Evolutionary conservation across 2,113 vertebrate genomes (phyloP).

Genomic region (Poecilia latipinna): DNA sequence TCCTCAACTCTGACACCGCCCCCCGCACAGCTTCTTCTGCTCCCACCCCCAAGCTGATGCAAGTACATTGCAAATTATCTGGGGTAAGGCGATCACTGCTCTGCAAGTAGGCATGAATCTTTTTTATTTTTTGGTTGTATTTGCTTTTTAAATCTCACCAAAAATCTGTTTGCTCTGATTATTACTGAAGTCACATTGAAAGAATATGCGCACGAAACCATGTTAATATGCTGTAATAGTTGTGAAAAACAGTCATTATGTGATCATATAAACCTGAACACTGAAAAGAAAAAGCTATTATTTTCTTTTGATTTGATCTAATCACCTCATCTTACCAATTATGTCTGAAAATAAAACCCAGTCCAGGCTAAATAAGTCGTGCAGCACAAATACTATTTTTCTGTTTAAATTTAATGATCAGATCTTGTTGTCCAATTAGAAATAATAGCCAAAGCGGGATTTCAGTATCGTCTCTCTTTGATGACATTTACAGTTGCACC

Average conservation of each 20-base stretch:
- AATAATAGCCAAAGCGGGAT: constrained; percentile 35
- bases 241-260: constrained; percentile 1
- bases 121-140: neutral
- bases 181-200: neutral
- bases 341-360: neutral
- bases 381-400: constrained; percentile 15
- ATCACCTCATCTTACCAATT: constrained; percentile 8
- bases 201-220: neutral
- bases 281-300: neutral
- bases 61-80: constrained; percentile 36
- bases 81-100: constrained; percentile 3
- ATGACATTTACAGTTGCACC: constrained; percentile 11
- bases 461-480: constrained; percentile 20
- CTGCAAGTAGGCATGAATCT: neutral
- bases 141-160: constrained; percentile 1
- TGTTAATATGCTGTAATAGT: neutral
- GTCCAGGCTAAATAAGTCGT: constrained; percentile 2
- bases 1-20: constrained; percentile 46
- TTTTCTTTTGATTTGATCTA: constrained; percentile 9
- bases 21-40: constrained; percentile 8
- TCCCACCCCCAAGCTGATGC: constrained; percentile 58
- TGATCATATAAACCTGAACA: constrained; percentile 2
- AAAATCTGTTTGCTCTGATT: neutral
- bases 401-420: constrained; percentile 6
- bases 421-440: constrained; percentile 42